Conservation (phyloP, 2,888 invertebrate genomes). For the Cryptophagus acutangulus region DNA sequence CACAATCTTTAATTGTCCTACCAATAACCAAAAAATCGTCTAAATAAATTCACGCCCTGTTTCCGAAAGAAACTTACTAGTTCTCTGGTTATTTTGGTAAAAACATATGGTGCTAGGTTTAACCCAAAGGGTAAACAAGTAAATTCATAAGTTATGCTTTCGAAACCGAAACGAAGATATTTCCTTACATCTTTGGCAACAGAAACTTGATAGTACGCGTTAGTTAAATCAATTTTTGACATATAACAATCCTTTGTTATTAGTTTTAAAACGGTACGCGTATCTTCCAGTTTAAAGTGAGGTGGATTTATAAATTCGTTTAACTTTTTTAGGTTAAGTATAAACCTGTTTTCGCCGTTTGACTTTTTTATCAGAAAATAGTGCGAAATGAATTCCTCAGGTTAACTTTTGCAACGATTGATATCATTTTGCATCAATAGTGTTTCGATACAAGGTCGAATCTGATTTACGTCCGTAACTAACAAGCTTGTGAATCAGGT, state of each 20-base stretch:
- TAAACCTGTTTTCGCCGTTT: background rate
- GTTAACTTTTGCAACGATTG: too few relatives aligned
- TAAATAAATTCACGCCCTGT: conserved; percentile 1
- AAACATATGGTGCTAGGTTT: background rate
- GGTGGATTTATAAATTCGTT: background rate
- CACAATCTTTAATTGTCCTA: background rate
- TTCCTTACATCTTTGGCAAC: background rate
- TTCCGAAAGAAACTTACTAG: background rate
- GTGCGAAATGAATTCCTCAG: background rate
- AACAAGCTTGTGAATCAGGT: too few relatives aligned
- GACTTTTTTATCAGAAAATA: background rate
- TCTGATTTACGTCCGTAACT: too few relatives aligned
- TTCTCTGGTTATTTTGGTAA: background rate
- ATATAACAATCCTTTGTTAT: background rate
- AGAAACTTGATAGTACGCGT: background rate
- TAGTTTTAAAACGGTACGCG: background rate
- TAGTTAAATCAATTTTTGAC: background rate
- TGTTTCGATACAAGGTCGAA: too few relatives aligned
- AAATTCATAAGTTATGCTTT: background rate
- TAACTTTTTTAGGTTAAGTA: background rate
- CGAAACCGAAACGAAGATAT: background rate
- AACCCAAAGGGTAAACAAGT: background rate
- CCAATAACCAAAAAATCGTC: conserved; percentile 8
- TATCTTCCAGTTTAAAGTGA: background rate
- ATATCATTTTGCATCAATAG: too few relatives aligned